These are phyloP conservation scores for Oncorhynchus tshawytscha DNA, from an alignment of 2,113 vertebrate species.

Conservation along the genomic window DNA sequence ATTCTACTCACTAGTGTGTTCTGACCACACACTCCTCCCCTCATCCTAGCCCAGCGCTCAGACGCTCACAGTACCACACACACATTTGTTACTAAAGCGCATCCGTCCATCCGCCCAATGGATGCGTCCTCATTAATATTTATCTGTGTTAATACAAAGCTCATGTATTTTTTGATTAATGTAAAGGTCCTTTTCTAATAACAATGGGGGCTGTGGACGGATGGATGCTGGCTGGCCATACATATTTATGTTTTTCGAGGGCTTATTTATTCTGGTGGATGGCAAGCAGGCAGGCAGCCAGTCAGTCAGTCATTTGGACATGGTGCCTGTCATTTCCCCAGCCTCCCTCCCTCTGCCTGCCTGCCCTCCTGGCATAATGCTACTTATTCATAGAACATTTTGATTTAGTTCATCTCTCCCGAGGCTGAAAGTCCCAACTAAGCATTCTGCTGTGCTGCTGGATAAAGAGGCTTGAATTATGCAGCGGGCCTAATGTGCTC, in stretches of 20 bases:
- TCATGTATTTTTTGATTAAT: constrained; percentile 56
- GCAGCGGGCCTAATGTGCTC: background rate
- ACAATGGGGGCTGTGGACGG: constrained; percentile 9
- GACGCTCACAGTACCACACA: background rate
- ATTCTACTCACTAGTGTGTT: constrained; percentile 43
- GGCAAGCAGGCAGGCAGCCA: constrained; percentile 9
- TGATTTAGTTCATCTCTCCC: background rate
- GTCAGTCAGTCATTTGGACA: too few relatives aligned
- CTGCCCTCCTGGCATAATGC: background rate
- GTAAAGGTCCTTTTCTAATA: constrained; percentile 47
- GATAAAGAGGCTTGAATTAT: background rate
- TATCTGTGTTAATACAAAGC: constrained; percentile 56
- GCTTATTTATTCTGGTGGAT: constrained; percentile 9
- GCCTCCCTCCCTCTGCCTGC: too few relatives aligned
- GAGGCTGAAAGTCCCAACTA: background rate
- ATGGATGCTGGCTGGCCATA: constrained; percentile 12
- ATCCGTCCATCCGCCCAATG: constrained; percentile 28
- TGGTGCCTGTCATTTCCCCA: too few relatives aligned
- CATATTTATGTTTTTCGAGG: constrained; percentile 38
- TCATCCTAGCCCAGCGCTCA: constrained; percentile 26
- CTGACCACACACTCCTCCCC: constrained; percentile 24
- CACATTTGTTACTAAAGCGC: constrained; percentile 49
- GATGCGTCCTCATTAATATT: constrained; percentile 55
- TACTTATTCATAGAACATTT: background rate
- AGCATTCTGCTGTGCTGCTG: constrained; percentile 9